Conservation (phyloP, 2,888 invertebrate species). For the Autographa pulchrina region DNA sequence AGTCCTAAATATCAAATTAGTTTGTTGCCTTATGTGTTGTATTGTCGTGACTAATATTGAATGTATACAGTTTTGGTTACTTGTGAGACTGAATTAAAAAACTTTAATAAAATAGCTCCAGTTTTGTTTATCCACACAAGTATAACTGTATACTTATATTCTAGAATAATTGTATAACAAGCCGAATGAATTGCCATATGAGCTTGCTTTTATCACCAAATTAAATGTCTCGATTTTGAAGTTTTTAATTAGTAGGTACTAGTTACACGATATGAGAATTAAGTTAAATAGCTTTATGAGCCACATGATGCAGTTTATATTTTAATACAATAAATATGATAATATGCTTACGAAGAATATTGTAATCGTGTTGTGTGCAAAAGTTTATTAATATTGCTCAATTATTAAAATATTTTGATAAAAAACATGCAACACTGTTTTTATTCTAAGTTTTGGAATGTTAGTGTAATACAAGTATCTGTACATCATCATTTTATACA, state of each 20-base stretch:
- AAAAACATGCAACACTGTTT: background rate
- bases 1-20: background rate
- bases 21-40: background rate
- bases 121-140: too few species aligned
- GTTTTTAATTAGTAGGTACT: background rate
- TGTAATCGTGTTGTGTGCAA: background rate
- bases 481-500: background rate
- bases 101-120: too few species aligned
- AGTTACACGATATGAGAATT: background rate
- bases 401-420: background rate
- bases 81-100: too few species aligned
- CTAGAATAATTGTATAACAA: too few species aligned
- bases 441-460: background rate
- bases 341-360: background rate
- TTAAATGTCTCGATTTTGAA: background rate
- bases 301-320: background rate
- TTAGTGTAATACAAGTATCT: background rate
- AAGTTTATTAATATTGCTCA: background rate
- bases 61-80: too few species aligned
- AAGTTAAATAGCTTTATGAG: slow-evolving; percentile 1
- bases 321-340: background rate
- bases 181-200: background rate
- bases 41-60: too few species aligned
- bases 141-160: too few species aligned
- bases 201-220: background rate